phyloP scores from a whole-genome alignment of 2,888 invertebrate species.

The Drosophila leonis region DNA sequence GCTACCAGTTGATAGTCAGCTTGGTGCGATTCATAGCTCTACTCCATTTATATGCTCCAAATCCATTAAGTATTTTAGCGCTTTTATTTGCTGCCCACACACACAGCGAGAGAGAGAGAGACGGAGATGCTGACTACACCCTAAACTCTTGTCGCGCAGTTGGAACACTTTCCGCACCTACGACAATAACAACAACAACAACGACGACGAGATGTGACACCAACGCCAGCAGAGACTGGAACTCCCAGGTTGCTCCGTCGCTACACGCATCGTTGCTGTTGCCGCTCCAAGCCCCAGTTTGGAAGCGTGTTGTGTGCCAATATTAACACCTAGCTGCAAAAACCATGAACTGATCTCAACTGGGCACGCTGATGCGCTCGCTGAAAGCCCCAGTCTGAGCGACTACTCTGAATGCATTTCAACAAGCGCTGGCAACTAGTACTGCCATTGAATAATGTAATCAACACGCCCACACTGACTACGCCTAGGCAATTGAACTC shows the following conservation, averaged over 20 bases:
- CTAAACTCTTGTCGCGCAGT: constrained; percentile 65
- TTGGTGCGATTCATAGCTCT: constrained; percentile 37
- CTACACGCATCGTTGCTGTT: constrained; percentile 35
- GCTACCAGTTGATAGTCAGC: constrained; percentile 61
- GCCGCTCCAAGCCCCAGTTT: constrained; percentile 54
- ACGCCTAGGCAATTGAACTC: constrained; percentile 30
- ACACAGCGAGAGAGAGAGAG: constrained; percentile 9
- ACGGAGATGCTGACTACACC: constrained; percentile 61
- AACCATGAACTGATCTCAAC: constrained; percentile 47
- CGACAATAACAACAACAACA: constrained; percentile 46
- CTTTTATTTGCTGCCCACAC: constrained; percentile 79
- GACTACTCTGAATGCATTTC: constrained; percentile 65
- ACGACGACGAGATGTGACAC: constrained; percentile 50
- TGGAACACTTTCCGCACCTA: constrained; percentile 81
- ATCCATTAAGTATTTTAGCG: constrained; percentile 75
- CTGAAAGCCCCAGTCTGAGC: constrained; percentile 41
- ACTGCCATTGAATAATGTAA: constrained; percentile 57
- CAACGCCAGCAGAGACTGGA: constrained; percentile 64
- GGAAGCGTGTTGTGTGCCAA: constrained; percentile 57
- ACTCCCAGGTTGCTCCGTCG: constrained; percentile 66
- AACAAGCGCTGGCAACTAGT: constrained; percentile 53
- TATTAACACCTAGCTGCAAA: constrained; percentile 72
- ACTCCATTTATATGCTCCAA: constrained; percentile 78
- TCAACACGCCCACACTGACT: constrained; percentile 68
- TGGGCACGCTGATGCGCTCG: constrained; percentile 56